These are phyloP conservation scores for Camponotus floridanus DNA, from an alignment of 1,140 invertebrate genomes.

Conservation along the genomic window DNA sequence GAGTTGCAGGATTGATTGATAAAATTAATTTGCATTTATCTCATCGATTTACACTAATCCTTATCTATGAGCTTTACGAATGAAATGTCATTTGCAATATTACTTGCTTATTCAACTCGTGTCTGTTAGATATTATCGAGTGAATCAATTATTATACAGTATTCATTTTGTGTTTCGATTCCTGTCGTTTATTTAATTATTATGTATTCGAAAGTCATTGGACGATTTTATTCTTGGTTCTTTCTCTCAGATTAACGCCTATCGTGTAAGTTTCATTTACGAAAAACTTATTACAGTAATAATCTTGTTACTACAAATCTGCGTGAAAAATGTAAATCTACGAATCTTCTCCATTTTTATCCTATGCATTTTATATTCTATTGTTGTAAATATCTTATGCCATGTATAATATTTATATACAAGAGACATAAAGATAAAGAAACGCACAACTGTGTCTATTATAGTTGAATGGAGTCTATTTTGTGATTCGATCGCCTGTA, in stretches of 20 bases:
- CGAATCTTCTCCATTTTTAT: neutral
- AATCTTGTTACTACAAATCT: slow-evolving; percentile 13
- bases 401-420: neutral
- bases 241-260: slow-evolving; percentile 1
- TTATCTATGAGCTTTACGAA: slow-evolving; percentile 43
- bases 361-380: slow-evolving; percentile 9
- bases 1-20: neutral
- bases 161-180: neutral
- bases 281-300: neutral
- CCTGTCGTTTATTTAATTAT: slow-evolving; percentile 35
- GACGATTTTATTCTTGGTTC: slow-evolving; percentile 30
- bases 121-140: slow-evolving; percentile 52
- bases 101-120: slow-evolving; percentile 54
- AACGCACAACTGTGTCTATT: slow-evolving; percentile 13
- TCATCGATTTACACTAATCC: slow-evolving; percentile 29
- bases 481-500: neutral
- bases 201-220: slow-evolving; percentile 28
- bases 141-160: slow-evolving; percentile 38
- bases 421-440: slow-evolving; percentile 44
- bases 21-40: slow-evolving; percentile 11
- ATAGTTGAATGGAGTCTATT: slow-evolving; percentile 17
- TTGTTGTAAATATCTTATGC: slow-evolving; percentile 18
- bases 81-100: slow-evolving; percentile 44
- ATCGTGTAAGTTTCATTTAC: slow-evolving; percentile 52
- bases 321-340: slow-evolving; percentile 26